A percentile compares a stretch with the other conserved stretches of the same genome.
phyloP scores from a whole-genome alignment of 2,797 vertebrate species.

The Capromys pilorides region DNA sequence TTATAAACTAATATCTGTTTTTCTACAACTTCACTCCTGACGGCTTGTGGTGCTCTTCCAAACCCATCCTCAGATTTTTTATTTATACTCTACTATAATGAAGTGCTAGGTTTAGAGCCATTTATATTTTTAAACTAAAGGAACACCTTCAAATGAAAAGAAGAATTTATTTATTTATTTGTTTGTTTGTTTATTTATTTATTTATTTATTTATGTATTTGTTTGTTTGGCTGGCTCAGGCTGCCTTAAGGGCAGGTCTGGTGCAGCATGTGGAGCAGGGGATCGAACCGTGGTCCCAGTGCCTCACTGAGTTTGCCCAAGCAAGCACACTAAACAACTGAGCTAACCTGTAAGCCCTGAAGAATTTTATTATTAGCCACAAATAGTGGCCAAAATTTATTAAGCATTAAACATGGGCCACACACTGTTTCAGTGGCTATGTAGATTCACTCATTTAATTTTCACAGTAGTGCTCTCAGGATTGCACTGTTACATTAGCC shows the following conservation, averaged over 20 bases:
- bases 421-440: background rate
- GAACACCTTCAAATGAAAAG: background rate
- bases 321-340: no score
- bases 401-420: background rate
- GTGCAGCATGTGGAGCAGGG: no score
- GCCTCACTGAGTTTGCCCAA: no score
- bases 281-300: no score
- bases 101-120: background rate
- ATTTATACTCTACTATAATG: background rate
- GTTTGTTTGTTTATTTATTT: no score
- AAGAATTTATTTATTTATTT: background rate
- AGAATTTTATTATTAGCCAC: background rate
- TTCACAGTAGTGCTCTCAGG: background rate
- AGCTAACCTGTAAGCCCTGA: background rate
- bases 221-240: no score
- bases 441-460: constrained; percentile 37
- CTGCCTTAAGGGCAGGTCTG: no score
- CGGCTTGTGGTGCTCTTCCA: background rate
- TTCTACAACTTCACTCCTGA: background rate
- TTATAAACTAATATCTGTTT: constrained; percentile 13
- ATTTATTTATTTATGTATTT: no score
- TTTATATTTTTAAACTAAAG: constrained; percentile 22
- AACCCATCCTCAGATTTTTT: background rate
- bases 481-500: background rate
- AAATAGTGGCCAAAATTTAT: background rate